Percentiles rank a stretch among this genome's conserved stretches.
These are phyloP conservation scores for Trichonephila clavata DNA, from an alignment of 1,140 invertebrate genomes.

Conservation along the genomic window DNA sequence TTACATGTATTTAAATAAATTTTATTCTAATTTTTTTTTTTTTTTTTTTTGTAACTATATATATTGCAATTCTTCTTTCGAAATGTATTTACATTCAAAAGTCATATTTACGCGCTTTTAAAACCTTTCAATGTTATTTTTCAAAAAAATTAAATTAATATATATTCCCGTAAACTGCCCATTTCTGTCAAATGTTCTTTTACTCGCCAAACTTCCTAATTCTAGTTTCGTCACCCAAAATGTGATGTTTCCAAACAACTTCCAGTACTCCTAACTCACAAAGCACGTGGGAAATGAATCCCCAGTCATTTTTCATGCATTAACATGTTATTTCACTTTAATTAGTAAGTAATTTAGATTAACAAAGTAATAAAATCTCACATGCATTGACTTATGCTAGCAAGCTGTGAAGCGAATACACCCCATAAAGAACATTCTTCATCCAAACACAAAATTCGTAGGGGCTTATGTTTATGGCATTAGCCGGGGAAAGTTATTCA, in stretches of 20 bases:
- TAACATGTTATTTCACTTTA: slow-evolving; percentile 36
- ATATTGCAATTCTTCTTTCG: too few species aligned
- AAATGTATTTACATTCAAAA: too few species aligned
- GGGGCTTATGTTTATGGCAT: slow-evolving; percentile 73
- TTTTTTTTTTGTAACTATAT: too few species aligned
- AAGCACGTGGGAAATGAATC: neutral
- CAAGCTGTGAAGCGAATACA: neutral
- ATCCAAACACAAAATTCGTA: slow-evolving; percentile 44
- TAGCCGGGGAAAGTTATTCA: slow-evolving; percentile 56
- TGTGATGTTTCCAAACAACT: neutral
- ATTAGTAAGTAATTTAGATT: slow-evolving; percentile 48
- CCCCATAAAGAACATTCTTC: slow-evolving; percentile 21
- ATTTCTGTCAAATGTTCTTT: neutral
- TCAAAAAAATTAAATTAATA: neutral
- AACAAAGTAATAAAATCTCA: slow-evolving; percentile 43
- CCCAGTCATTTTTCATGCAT: neutral
- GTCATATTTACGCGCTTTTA: too few species aligned
- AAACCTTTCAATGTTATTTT: too few species aligned
- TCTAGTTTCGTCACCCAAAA: neutral
- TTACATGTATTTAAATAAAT: too few species aligned
- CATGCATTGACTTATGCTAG: slow-evolving; percentile 13
- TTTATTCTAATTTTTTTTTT: too few species aligned
- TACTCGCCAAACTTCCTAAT: neutral
- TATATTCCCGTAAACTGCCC: neutral
- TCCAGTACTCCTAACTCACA: neutral